Evolutionary conservation across 2,797 vertebrate genomes (phyloP).

Genomic region (Crenuchus spilurus): DNA sequence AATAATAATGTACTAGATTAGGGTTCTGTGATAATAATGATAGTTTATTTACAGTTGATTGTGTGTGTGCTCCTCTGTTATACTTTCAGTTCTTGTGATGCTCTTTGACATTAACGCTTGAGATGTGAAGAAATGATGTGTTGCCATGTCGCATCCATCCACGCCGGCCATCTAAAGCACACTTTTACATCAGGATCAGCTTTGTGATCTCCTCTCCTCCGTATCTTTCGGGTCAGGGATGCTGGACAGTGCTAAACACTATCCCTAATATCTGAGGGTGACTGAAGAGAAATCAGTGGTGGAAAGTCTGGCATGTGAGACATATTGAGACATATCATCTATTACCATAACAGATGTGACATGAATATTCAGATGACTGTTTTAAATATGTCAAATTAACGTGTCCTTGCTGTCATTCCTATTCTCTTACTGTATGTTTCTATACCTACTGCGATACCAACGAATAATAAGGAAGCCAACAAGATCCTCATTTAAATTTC

Average conservation of each 20-base stretch:
- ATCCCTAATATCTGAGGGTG: neutral
- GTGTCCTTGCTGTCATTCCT: slow-evolving; percentile 20
- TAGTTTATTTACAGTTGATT: too few species aligned
- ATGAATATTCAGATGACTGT: slow-evolving; percentile 15
- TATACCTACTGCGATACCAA: slow-evolving; percentile 15
- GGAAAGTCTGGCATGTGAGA: slow-evolving; percentile 11
- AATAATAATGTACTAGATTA: too few species aligned
- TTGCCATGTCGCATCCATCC: slow-evolving; percentile 53
- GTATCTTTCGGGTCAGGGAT: too few species aligned
- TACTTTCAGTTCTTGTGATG: slow-evolving; percentile 16
- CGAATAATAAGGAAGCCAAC: slow-evolving; percentile 20
- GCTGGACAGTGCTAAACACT: too few species aligned
- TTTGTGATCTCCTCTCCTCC: too few species aligned
- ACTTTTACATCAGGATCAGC: slow-evolving; percentile 14
- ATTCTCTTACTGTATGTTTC: slow-evolving; percentile 32
- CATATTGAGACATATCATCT: slow-evolving; percentile 5
- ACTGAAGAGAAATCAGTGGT: neutral
- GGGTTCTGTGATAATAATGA: too few species aligned
- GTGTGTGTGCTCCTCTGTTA: slow-evolving; percentile 19
- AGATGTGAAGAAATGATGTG: slow-evolving; percentile 48
- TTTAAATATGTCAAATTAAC: slow-evolving; percentile 46
- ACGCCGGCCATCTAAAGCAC: neutral
- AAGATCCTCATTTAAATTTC: slow-evolving; percentile 60
- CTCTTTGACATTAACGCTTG: slow-evolving; percentile 46
- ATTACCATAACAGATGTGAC: slow-evolving; percentile 39